A percentile compares a stretch with the other conserved stretches of the same genome.
phyloP scores from a whole-genome alignment of 2,113 vertebrate genomes.

The Peromyscus leucopus region DNA sequence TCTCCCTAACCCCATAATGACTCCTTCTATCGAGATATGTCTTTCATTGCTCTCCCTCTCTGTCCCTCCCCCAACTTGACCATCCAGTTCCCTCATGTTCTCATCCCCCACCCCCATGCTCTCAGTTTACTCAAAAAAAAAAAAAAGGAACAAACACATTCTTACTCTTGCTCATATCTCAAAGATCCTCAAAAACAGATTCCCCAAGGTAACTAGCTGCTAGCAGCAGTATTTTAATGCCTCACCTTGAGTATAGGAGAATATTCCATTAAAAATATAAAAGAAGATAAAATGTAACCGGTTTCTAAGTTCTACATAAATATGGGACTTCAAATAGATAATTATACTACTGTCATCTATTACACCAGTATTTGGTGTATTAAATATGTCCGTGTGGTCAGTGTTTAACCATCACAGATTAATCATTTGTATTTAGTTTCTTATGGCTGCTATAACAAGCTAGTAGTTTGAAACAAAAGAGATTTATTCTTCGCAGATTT shows the following conservation, averaged over 20 bases:
- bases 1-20: too few species aligned
- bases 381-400: background rate
- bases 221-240: slow-evolving; percentile 6
- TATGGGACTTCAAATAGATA: background rate
- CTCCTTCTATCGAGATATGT: too few species aligned
- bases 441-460: background rate
- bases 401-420: background rate
- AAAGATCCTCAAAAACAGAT: background rate
- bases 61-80: too few species aligned
- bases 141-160: background rate
- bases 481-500: background rate
- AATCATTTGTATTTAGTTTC: background rate
- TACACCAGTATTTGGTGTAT: background rate
- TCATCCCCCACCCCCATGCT: too few species aligned
- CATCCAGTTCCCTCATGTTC: too few species aligned
- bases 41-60: too few species aligned
- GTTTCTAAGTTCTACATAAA: background rate
- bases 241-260: background rate
- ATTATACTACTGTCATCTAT: background rate
- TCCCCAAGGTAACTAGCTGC: background rate
- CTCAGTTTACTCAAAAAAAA: too few species aligned
- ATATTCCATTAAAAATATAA: background rate
- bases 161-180: background rate
- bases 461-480: background rate
- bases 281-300: background rate